Evolutionary conservation across 64 coral and sea anemone genomes (phyloP).

Genomic region (Astreopora myriophthalma): DNA sequence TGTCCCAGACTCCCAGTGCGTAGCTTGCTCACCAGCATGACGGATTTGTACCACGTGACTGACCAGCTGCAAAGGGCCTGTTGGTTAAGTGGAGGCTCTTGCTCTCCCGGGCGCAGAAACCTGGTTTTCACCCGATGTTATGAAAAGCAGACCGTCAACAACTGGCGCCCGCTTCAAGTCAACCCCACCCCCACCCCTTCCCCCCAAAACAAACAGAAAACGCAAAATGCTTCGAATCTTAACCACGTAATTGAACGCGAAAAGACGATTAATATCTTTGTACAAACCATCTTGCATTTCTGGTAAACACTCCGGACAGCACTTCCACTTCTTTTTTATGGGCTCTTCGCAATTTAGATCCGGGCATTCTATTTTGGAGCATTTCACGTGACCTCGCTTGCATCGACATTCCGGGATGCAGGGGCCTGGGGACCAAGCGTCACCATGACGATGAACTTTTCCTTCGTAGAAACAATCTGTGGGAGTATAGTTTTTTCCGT

Average conservation of each 20-base stretch:
- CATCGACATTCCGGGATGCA: conserved; percentile 97
- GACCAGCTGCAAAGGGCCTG: too few relatives aligned
- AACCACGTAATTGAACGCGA: neutral
- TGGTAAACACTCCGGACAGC: conserved; percentile 91
- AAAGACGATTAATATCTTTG: neutral
- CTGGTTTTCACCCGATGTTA: too few relatives aligned
- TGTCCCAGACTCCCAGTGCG: too few relatives aligned
- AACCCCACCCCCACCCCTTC: too few relatives aligned
- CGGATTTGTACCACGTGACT: too few relatives aligned
- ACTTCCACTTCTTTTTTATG: conserved; percentile 88
- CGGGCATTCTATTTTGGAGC: conserved; percentile 94
- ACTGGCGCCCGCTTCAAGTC: too few relatives aligned
- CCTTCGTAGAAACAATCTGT: conserved; percentile 81
- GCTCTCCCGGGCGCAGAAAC: too few relatives aligned
- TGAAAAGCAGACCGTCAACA: too few relatives aligned
- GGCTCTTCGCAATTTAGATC: conserved; percentile 94
- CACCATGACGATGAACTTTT: conserved; percentile 64
- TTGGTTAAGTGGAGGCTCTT: too few relatives aligned
- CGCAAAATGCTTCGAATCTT: too few relatives aligned
- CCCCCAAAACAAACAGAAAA: too few relatives aligned
- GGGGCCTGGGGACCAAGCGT: conserved; percentile 93
- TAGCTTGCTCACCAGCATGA: too few relatives aligned
- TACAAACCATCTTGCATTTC: conserved; percentile 48
- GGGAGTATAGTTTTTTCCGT: neutral
- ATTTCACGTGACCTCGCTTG: conserved; percentile 80